A percentile compares a stretch with the other conserved stretches of the same genome.
phyloP scores from a whole-genome alignment of 2,797 vertebrate species.

The Carcharodon carcharias region DNA sequence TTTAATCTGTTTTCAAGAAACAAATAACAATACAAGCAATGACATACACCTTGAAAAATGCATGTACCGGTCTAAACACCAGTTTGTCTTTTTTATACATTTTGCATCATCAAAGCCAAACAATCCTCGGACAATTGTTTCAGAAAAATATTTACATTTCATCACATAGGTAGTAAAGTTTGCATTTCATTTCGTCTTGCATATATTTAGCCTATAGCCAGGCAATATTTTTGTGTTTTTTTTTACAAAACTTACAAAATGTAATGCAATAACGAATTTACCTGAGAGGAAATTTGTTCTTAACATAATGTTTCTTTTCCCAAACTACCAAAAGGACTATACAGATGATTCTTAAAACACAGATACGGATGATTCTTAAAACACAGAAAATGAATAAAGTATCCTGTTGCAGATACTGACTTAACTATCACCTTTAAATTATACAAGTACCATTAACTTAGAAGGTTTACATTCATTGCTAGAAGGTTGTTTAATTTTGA shows the following conservation, averaged over 20 bases:
- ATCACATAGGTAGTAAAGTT: conserved; percentile 70
- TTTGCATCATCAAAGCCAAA: conserved; percentile 54
- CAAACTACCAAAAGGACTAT: conserved; percentile 54
- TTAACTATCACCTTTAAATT: conserved; percentile 70
- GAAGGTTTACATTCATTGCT: conserved; percentile 73
- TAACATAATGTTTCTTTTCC: conserved; percentile 55
- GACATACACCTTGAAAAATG: conserved; percentile 55
- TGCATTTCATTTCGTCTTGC: conserved; percentile 52
- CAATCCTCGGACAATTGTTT: conserved; percentile 53
- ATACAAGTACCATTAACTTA: conserved; percentile 82
- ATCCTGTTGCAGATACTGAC: conserved; percentile 19
- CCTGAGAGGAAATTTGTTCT: conserved; percentile 83
- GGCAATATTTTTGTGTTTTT: conserved; percentile 54
- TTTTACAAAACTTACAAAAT: conserved; percentile 60
- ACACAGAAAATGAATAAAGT: conserved; percentile 48
- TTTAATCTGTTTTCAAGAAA: conserved; percentile 70
- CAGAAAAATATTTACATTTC: conserved; percentile 64
- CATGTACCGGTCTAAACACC: conserved; percentile 63
- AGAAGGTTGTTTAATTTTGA: conserved; percentile 71
- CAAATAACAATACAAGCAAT: conserved; percentile 58
- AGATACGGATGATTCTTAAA: conserved; percentile 55
- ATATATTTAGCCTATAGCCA: conserved; percentile 54
- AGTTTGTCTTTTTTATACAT: conserved; percentile 57
- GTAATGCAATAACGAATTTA: conserved; percentile 61
- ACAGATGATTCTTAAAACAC: conserved; percentile 54